phyloP scores from a whole-genome alignment of 2,797 vertebrate species.

The Poecilia picta region DNA sequence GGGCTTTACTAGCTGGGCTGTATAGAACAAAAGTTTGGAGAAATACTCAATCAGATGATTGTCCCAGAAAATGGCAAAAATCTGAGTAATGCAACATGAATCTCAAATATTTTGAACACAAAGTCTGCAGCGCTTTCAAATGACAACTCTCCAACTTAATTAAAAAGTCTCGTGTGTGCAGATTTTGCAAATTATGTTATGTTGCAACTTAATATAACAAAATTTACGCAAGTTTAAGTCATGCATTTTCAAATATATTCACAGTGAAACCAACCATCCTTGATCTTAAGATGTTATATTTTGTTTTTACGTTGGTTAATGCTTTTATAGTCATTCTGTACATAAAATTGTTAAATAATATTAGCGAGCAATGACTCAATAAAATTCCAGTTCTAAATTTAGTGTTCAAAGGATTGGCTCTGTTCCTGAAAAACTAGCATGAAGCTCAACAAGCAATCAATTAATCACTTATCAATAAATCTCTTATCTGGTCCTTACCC shows the following conservation, averaged over 20 bases:
- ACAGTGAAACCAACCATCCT: no score
- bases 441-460: background rate
- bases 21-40: background rate
- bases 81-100: background rate
- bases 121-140: background rate
- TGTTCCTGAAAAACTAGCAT: background rate
- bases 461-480: background rate
- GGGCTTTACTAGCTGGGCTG: constrained; percentile 62
- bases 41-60: background rate
- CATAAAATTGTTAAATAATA: no score
- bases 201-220: background rate
- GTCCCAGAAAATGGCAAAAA: background rate
- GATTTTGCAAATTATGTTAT: background rate
- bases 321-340: no score
- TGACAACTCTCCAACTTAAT: background rate
- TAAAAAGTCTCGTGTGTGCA: background rate
- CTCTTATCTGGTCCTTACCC: constrained; percentile 54
- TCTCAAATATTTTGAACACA: background rate
- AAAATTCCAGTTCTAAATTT: background rate
- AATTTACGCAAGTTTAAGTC: background rate
- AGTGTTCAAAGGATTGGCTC: background rate
- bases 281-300: no score
- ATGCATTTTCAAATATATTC: background rate
- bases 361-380: background rate
- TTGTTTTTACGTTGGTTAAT: no score